Conservation (phyloP, 2,888 invertebrate species). For the Gasteruption jaculator region DNA sequence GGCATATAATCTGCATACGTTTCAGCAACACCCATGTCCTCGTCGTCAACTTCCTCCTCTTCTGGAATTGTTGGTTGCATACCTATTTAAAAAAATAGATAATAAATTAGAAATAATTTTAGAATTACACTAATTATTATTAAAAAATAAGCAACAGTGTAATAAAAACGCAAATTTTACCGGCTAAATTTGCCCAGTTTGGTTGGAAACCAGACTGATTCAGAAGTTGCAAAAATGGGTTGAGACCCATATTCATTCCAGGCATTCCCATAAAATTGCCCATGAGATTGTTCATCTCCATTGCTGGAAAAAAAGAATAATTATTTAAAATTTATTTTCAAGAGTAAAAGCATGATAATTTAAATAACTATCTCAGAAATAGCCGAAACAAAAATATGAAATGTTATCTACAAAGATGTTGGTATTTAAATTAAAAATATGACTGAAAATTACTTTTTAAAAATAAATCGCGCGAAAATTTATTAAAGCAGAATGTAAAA, state of each 20-base stretch:
- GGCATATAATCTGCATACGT: conserved; percentile 99
- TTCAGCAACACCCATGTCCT: conserved; percentile 96
- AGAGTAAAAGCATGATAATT: not conserved
- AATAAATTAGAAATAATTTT: conserved; percentile 33
- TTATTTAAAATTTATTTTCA: conserved; percentile 14
- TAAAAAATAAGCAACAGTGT: too few relatives aligned
- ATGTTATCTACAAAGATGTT: not conserved
- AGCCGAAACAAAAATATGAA: too few relatives aligned
- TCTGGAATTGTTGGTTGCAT: conserved; percentile 53
- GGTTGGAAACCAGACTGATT: conserved; percentile 46
- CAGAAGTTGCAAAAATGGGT: conserved; percentile 50
- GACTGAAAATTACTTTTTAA: not conserved
- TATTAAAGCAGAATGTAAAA: conserved; percentile 10
- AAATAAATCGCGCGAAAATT: not conserved
- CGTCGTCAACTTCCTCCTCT: conserved; percentile 86
- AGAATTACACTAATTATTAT: too few relatives aligned
- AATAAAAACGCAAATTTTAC: too few relatives aligned
- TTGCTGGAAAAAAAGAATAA: conserved; percentile 32
- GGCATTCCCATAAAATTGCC: conserved; percentile 47
- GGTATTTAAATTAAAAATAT: not conserved
- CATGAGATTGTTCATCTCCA: conserved; percentile 49
- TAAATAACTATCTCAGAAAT: too few relatives aligned
- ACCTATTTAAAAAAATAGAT: conserved; percentile 37
- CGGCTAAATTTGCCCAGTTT: conserved; percentile 47
- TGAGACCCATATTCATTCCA: conserved; percentile 49